Base-by-base conservation (phyloP, 1,140 invertebrate species). In the Uloborus diversus region DNA sequence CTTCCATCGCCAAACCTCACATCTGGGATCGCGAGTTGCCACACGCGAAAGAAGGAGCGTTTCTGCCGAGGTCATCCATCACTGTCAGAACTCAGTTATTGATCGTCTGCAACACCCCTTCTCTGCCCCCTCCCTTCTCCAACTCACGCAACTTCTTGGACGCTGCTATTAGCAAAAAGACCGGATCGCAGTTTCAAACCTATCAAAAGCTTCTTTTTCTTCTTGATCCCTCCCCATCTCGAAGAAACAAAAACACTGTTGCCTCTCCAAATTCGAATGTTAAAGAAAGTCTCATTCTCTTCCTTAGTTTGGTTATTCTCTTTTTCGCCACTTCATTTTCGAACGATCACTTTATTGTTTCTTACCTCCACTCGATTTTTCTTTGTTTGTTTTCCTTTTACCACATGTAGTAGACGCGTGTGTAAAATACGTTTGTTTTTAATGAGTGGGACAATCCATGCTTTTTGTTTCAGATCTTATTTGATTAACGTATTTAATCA, bases 21-120 rank as follows among this genome's bases (percentile, higher is more conserved):
- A 70, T 70, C 66, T 53, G 66, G 66, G 66, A 57, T 66, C 64
- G 35, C 35, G 30, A 66, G 28, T 35, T 35, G 42, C 61, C 35
- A 49, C 14, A 49, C 27, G 25, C 14, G 51, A 35, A 14, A 30
- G 64, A 33, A 23, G 17, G 32, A 20, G 47, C 53, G 30, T 35
- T 56, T 35, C 49, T 70, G 27, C 32, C 13, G 49, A 23, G 30
- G 33, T 57, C 66, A 70, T 70, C 66, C 66, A 70, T 70, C 66
- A 70, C 27, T 70, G 66, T 70, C 66, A 70, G 27, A 70, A 35
- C 49, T 49, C 66, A 70, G 66, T 70, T 70, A 70, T 70, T 70
- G 66, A 70, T 70, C 66, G 66, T 51, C 23, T n/a, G 7, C 61
- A 5, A 30, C 25, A 13, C 25, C 11, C 51, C 9, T 20, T 35